Evolutionary conservation across 2,113 vertebrate species (phyloP).

Genomic region (Polypterus senegalus): DNA sequence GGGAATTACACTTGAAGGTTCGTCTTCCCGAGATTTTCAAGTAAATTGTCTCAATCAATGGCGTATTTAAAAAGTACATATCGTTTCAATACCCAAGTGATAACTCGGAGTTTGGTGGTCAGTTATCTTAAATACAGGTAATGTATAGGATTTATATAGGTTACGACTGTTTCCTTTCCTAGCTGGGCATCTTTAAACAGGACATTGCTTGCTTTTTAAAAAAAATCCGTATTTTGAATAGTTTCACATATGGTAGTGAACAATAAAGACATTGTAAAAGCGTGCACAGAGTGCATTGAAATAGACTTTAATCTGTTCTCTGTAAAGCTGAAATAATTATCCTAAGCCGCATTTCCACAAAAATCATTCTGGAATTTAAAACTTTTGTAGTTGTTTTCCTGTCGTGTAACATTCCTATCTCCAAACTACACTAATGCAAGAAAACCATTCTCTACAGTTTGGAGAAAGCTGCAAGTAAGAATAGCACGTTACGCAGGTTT

Average conservation of each 20-base stretch:
- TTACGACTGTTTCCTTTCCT: conserved; percentile 66
- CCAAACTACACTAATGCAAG: too few species aligned
- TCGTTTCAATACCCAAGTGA: too few species aligned
- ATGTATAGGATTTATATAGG: conserved; percentile 72
- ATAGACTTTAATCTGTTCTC: conserved; percentile 89
- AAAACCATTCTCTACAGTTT: too few species aligned
- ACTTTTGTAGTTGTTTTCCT: conserved; percentile 69
- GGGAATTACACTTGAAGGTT: too few species aligned
- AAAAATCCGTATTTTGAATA: conserved; percentile 83
- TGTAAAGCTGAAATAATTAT: conserved; percentile 96
- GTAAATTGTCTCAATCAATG: too few species aligned
- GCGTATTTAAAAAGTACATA: too few species aligned
- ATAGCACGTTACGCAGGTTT: too few species aligned
- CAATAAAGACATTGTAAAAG: conserved; percentile 83
- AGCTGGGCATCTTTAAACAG: conserved; percentile 82
- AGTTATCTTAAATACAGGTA: too few species aligned
- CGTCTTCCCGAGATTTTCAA: too few species aligned
- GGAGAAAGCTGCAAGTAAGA: too few species aligned
- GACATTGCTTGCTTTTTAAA: conserved; percentile 74
- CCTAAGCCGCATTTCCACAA: conserved; percentile 90
- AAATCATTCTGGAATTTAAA: conserved; percentile 96
- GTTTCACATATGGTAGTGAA: conserved; percentile 80
- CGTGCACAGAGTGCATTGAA: conserved; percentile 75
- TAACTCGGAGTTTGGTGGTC: too few species aligned
- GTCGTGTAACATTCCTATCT: too few species aligned